These are phyloP conservation scores for Drosophila emarginata DNA, from an alignment of 2,888 invertebrate genomes.

Conservation along the genomic window DNA sequence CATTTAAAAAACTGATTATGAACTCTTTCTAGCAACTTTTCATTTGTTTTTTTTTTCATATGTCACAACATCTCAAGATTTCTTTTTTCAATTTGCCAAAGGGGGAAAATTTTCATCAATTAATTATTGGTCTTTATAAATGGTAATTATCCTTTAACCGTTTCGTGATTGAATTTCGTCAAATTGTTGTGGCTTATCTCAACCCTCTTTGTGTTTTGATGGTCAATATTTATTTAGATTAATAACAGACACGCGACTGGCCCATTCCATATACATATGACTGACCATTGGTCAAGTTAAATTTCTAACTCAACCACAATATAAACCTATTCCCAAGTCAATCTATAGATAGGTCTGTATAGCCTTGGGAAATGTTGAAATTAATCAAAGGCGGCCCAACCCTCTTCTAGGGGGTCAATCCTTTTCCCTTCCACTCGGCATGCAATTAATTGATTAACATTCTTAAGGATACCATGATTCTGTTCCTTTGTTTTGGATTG, in stretches of 20 bases:
- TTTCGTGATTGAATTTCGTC: background rate
- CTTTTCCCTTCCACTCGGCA: conserved; percentile 54
- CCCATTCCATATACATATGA: conserved; percentile 45
- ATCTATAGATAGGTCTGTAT: conserved; percentile 50
- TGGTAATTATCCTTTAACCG: background rate
- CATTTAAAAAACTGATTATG: too few species aligned
- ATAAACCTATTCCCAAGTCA: conserved; percentile 38
- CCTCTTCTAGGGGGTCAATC: conserved; percentile 53
- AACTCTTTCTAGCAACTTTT: too few species aligned
- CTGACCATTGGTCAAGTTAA: conserved; percentile 69
- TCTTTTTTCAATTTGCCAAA: background rate
- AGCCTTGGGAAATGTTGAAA: conserved; percentile 65
- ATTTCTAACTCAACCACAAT: conserved; percentile 48
- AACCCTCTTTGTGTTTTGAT: conserved; percentile 35
- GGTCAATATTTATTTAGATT: conserved; percentile 71
- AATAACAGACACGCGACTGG: conserved; percentile 72
- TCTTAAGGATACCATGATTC: conserved; percentile 63
- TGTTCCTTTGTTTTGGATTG: conserved; percentile 41
- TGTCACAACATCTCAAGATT: background rate
- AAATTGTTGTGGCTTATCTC: conserved; percentile 20
- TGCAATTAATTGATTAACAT: conserved; percentile 81
- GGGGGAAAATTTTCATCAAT: background rate
- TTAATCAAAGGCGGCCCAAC: conserved; percentile 64
- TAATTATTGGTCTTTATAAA: background rate
- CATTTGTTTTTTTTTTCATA: background rate